Conservation (phyloP, 1,140 invertebrate genomes). For the Stenopsyche tienmushanensis region DNA sequence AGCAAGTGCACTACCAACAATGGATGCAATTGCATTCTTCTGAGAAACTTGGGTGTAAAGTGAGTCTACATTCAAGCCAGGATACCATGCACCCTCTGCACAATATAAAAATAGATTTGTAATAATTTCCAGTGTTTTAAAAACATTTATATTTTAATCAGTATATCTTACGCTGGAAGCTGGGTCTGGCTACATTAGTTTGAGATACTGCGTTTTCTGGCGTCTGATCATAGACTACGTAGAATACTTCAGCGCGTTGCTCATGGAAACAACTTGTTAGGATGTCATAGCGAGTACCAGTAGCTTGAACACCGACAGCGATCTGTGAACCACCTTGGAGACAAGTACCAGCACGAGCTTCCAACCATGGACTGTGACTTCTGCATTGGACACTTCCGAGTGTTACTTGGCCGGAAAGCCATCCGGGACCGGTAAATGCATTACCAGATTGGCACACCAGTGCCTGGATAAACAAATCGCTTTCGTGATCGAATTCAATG, state of each 20-base stretch:
- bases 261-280: slow-evolving; percentile 22
- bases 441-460: slow-evolving; percentile 18
- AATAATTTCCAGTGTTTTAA: not conserved
- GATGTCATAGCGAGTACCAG: not conserved
- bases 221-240: slow-evolving; percentile 23
- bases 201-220: slow-evolving; percentile 17
- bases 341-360: slow-evolving; percentile 4
- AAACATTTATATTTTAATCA: not conserved
- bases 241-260: slow-evolving; percentile 16
- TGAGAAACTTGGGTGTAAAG: slow-evolving; percentile 27
- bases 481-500: not conserved
- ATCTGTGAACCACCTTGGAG: slow-evolving; percentile 9
- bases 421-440: slow-evolving; percentile 22
- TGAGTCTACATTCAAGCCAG: slow-evolving; percentile 19
- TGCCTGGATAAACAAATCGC: slow-evolving; percentile 4
- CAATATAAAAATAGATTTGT: not conserved
- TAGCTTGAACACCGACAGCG: slow-evolving; percentile 1
- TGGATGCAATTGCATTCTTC: slow-evolving; percentile 42
- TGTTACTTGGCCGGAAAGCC: slow-evolving; percentile 8
- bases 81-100: slow-evolving; percentile 32
- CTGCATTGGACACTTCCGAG: slow-evolving; percentile 11
- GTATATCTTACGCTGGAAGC: slow-evolving; percentile 21
- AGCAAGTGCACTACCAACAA: slow-evolving; percentile 45
- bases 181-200: slow-evolving; percentile 14
- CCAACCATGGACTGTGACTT: slow-evolving; percentile 6